Evolutionary conservation across 2,797 vertebrate genomes (phyloP).

Genomic region (Acropternis orthonyx): DNA sequence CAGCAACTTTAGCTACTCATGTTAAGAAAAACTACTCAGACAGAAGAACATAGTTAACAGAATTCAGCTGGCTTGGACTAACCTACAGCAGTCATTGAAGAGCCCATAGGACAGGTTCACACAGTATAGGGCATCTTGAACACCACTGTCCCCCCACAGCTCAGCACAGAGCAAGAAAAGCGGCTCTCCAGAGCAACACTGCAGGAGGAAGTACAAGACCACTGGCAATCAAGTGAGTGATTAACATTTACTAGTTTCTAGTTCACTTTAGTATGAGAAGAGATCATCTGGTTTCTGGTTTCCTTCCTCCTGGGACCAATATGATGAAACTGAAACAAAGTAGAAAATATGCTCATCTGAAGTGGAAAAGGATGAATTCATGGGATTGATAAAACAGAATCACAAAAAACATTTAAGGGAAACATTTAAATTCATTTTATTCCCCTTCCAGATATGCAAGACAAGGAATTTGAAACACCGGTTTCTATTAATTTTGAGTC

Average conservation of each 20-base stretch:
- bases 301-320: not conserved
- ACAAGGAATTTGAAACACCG: not conserved
- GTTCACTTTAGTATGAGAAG: not conserved
- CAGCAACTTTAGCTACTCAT: not conserved
- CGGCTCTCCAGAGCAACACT: not conserved
- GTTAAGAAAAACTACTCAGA: not conserved
- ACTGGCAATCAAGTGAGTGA: not conserved
- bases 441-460: not conserved
- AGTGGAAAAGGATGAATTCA: not conserved
- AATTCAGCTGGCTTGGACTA: not conserved
- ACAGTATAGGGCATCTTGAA: no score
- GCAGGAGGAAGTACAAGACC: not conserved
- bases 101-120: not conserved
- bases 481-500: not conserved
- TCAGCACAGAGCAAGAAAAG: fast-evolving
- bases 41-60: fast-evolving
- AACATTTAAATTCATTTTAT: not conserved
- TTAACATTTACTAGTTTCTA: not conserved
- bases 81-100: not conserved
- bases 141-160: not conserved
- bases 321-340: not conserved
- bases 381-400: not conserved
- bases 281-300: not conserved
- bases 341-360: not conserved
- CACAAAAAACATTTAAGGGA: not conserved